These are phyloP conservation scores for Apodemia duryi DNA, from an alignment of 2,888 invertebrate species.

Conservation along the genomic window DNA sequence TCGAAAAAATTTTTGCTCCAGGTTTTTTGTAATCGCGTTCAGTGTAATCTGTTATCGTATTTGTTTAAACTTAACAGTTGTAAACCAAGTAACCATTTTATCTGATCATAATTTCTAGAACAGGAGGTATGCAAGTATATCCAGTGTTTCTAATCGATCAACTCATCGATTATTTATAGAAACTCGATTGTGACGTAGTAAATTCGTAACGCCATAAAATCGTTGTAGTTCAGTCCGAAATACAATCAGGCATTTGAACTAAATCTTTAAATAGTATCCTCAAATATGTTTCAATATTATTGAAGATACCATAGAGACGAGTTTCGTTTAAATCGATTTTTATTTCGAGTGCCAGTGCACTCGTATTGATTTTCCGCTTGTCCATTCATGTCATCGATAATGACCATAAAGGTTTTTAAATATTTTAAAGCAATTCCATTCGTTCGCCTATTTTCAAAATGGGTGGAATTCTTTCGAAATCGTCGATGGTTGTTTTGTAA, in stretches of 20 bases:
- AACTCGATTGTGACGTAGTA: conserved; percentile 30
- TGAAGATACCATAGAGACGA: not conserved
- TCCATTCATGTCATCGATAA: conserved; percentile 36
- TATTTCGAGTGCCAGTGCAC: conserved; percentile 8
- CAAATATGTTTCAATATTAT: not conserved
- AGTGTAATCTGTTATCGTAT: no score
- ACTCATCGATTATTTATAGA: conserved; percentile 32
- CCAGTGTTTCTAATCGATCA: conserved; percentile 30
- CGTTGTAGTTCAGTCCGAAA: not conserved
- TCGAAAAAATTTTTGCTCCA: no score
- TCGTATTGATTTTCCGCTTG: conserved; percentile 34
- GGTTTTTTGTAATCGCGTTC: no score
- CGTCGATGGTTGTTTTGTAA: not conserved
- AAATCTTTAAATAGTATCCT: not conserved
- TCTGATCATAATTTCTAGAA: not conserved
- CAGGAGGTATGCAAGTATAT: conserved; percentile 7
- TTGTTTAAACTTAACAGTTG: no score
- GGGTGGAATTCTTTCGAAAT: conserved; percentile 15
- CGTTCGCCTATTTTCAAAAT: conserved; percentile 27
- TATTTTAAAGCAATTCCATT: conserved; percentile 32
- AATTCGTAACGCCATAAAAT: conserved; percentile 29
- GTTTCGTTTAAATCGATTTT: conserved; percentile 18
- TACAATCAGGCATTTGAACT: not conserved
- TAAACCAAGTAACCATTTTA: not conserved
- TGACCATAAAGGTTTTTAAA: conserved; percentile 33